These are phyloP conservation scores for Microtus montanus DNA, from an alignment of 2,113 vertebrate genomes.

Conservation along the genomic window DNA sequence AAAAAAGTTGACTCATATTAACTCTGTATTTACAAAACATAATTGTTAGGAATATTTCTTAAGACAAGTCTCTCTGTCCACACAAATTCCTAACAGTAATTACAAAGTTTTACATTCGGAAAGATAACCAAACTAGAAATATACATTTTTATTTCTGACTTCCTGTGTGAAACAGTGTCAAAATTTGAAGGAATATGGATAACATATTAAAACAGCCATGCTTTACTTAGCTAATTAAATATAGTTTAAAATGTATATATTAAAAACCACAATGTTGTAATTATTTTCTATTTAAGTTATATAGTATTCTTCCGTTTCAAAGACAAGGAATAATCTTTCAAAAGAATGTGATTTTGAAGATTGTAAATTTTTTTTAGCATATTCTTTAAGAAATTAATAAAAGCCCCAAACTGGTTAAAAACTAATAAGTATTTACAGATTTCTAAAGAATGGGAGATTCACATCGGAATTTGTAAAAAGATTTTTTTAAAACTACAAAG, in stretches of 20 bases:
- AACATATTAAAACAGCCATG: neutral
- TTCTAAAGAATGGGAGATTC: neutral
- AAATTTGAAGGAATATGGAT: neutral
- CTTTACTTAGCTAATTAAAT: neutral
- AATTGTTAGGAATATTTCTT: neutral
- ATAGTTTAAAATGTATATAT: neutral
- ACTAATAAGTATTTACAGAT: neutral
- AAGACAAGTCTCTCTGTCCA: too few species aligned
- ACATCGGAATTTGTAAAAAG: conserved; percentile 27
- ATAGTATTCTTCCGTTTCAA: conserved; percentile 35
- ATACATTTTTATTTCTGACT: neutral
- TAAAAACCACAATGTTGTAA: neutral
- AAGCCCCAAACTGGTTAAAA: neutral
- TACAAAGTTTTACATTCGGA: neutral
- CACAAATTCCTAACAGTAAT: too few species aligned
- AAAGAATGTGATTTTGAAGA: conserved; percentile 23
- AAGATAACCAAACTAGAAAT: neutral
- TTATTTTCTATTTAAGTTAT: neutral
- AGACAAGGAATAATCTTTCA: neutral
- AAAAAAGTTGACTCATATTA: neutral
- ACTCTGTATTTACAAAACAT: neutral
- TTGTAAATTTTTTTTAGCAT: neutral
- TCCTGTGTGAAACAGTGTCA: neutral
- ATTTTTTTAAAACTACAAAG: neutral
- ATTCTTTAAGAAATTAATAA: conserved; percentile 39